These are phyloP conservation scores for Sesamia inferens DNA, from an alignment of 2,888 invertebrate genomes.

Conservation along the genomic window DNA sequence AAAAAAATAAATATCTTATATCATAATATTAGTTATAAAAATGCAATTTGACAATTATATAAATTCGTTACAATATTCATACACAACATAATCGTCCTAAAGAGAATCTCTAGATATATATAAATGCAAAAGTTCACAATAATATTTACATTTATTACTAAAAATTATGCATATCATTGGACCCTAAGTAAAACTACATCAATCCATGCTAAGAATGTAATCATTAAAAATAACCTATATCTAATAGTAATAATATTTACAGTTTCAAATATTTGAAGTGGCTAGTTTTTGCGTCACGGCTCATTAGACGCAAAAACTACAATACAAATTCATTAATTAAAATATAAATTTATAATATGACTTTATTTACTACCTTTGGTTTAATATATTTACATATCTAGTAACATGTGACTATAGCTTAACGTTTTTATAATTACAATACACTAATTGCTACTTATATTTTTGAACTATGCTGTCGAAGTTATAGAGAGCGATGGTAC, in stretches of 20 bases:
- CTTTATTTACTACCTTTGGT: constrained; percentile 43
- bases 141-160: constrained; percentile 50
- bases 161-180: constrained; percentile 66
- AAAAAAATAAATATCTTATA: constrained; percentile 35
- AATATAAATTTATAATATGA: constrained; percentile 23
- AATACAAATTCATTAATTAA: constrained; percentile 32
- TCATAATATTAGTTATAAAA: constrained; percentile 49
- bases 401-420: constrained; percentile 42
- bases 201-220: constrained; percentile 40
- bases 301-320: constrained; percentile 85
- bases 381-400: constrained; percentile 50
- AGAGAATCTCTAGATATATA: constrained; percentile 32
- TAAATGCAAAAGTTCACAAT: constrained; percentile 58
- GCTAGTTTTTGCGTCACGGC: constrained; percentile 82
- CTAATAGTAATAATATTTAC: constrained; percentile 37
- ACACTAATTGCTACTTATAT: constrained; percentile 41
- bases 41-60: constrained; percentile 51
- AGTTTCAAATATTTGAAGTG: constrained; percentile 55
- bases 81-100: constrained; percentile 33
- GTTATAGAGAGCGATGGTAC: constrained; percentile 72
- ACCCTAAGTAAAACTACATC: constrained; percentile 71
- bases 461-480: constrained; percentile 52
- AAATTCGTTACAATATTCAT: constrained; percentile 59
- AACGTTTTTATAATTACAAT: constrained; percentile 22
- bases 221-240: constrained; percentile 3